Evolutionary conservation across 1,140 invertebrate species (phyloP), one percentile per base, ranked within the genome.

Genomic region (Cotesia typhae): DNA sequence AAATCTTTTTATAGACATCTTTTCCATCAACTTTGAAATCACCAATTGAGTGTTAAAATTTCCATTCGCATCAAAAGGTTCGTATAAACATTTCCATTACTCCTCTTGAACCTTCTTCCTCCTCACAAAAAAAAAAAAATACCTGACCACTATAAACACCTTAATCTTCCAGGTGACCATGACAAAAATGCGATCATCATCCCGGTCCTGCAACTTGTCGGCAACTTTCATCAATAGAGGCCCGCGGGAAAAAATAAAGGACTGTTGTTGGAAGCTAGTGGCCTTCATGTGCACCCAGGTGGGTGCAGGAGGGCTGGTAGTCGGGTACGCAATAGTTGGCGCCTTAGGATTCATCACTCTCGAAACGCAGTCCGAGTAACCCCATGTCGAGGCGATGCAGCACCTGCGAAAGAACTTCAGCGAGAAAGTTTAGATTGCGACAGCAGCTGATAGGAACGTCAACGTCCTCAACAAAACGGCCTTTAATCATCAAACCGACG

Each of bases 281-380:
- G 94, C 94, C 0, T 96, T 96, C 77, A 96, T 96, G 95, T 96
- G 94, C 85, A 96, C 94, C 2, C 94, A 95, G 88, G 95, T 99
- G 60, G 98, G 98, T 61, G 94, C 99, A 4, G 97, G 96, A 55
- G 95, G 94, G 0, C 87, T 99, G 4, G 96, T 99, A 12, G 95
- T 99, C 0, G 92, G 95, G 57, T 99, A 99, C 83, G 95, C 97
- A 1, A 93, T 99, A 60, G 90, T 98, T 7, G 98, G 98, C 0
- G 97, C 97, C 0, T 92, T 97, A 35, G 92, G 95, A 47, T 99
- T 99, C 83, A 94, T 92, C 80, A 89, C 90, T 60, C 92, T 99
- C 52, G 97, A 99, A 84, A 90, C 90, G 1, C 88, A 91, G 71
- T 90, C 90, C 35, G 90, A 93, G 57, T 68, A 80, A 51, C 84